These are phyloP conservation scores for Acanthiza pusilla DNA, from an alignment of 2,797 vertebrate genomes.

Conservation along the genomic window DNA sequence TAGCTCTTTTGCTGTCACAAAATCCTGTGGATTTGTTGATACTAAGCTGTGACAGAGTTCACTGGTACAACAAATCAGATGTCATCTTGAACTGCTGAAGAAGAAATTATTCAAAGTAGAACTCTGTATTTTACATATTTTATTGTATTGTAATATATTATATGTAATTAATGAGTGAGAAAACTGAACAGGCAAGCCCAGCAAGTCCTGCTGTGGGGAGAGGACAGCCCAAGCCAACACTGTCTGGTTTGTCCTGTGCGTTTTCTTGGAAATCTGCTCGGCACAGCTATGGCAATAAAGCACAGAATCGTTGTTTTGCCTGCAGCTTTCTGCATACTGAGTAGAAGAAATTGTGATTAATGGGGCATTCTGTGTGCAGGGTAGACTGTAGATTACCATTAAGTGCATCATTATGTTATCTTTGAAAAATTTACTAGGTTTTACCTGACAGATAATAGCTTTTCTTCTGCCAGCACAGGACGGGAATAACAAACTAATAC, in stretches of 20 bases:
- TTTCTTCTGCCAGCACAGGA: constrained; percentile 7
- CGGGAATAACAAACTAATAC: constrained; percentile 4
- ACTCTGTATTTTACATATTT: background rate
- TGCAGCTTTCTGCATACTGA: constrained; percentile 38
- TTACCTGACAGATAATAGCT: constrained; percentile 57
- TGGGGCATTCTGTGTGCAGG: constrained; percentile 35
- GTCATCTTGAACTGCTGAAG: background rate
- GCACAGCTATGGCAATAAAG: constrained; percentile 66
- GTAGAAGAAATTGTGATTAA: constrained; percentile 59
- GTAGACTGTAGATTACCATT: constrained; percentile 46
- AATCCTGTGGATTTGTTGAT: background rate
- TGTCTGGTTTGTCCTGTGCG: constrained; percentile 1
- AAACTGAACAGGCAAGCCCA: background rate
- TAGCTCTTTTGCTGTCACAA: background rate
- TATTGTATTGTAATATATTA: background rate
- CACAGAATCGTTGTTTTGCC: constrained; percentile 36
- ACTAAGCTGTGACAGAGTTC: background rate
- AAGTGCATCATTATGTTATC: constrained; percentile 67
- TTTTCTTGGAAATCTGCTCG: constrained; percentile 58
- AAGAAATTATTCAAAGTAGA: background rate
- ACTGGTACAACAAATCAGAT: background rate
- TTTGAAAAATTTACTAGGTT: constrained; percentile 61
- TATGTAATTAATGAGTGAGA: background rate
- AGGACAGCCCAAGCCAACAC: constrained; percentile 36
- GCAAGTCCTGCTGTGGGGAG: constrained; percentile 19